Evolutionary conservation across 2,113 vertebrate species (phyloP), one percentile per base, ranked within the genome.

Genomic region (Triplophysa rosa): DNA sequence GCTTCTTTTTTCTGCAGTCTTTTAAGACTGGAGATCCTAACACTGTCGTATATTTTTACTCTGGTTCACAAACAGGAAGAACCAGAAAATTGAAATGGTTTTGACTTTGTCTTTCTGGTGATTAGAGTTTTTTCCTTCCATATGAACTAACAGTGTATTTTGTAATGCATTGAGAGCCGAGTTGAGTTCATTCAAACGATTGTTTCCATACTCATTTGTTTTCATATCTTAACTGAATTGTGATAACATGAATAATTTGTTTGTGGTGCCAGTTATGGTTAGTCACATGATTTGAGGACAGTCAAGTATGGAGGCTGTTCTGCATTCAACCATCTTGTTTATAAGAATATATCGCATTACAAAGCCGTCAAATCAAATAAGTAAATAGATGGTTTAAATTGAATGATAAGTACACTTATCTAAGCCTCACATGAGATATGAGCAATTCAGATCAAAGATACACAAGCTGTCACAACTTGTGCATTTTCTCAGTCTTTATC

Each of bases 141-240:
- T n/a, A 70, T 56, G 11, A 33, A 70, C 47, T 56, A 37, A 33
- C 69, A 58, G 12, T 37, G 52, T 58, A 58, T 71, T 70, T 56
- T 58, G 23, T 19, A 56, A 11, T 37, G 56, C 52, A 37, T 26
- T 58, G 11, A 58, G 58, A 71, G 29, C 12, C 3, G 10, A 37
- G 26, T 29, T 58, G 68, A 56, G 49, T 58, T 71, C 56, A 37
- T 71, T 71, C 11, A 56, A 71, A 71, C 12, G 26, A 19, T 19
- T 52, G 14, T 47, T 67, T 66, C 11, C 21, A 47, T 67, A 9
- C 49, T 56, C 49, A 8, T 71, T 58, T 71, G 17, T 71, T 52
- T 71, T 21, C 29, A 58, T 58, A 24, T 47, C 66, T 11, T 47
- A 37, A 56, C 52, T 21, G 52, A 58, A 71, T 70, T 29, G 52